These are phyloP conservation scores for Temnopleurus reevesii DNA, from an alignment of 53 echinoderm and acorn worm species.

Conservation along the genomic window DNA sequence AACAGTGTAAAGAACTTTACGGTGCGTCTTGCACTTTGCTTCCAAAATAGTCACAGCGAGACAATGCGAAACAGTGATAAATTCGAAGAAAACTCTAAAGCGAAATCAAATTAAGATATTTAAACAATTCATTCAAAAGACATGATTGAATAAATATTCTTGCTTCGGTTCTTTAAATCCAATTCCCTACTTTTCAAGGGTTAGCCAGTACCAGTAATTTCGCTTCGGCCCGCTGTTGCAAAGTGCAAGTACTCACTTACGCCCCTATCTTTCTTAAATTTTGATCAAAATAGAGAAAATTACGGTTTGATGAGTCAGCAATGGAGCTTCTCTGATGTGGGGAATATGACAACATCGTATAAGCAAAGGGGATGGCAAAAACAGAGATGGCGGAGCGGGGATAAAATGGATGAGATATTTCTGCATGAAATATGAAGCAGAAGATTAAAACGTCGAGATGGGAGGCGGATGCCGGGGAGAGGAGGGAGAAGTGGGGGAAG, in stretches of 20 bases:
- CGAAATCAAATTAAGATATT: conserved; percentile 31
- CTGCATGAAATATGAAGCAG: conserved; percentile 29
- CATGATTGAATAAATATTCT: conserved; percentile 37
- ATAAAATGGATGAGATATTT: conserved; percentile 11
- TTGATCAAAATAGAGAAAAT: conserved; percentile 50
- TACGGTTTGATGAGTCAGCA: conserved; percentile 46
- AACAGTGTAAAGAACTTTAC: background rate
- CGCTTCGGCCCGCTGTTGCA: conserved; percentile 28
- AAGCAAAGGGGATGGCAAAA: background rate
- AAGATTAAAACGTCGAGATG: conserved; percentile 14
- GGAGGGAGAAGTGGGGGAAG: conserved; percentile 4
- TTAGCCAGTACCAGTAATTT: conserved; percentile 17
- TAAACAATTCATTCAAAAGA: conserved; percentile 40
- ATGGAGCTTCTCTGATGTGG: conserved; percentile 23
- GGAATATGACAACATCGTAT: conserved; percentile 7
- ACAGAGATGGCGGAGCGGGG: background rate
- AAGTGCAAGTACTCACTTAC: conserved; percentile 42
- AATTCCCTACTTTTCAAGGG: background rate
- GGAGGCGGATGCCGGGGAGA: background rate
- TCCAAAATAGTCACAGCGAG: background rate
- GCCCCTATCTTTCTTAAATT: conserved; percentile 19
- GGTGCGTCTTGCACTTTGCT: background rate
- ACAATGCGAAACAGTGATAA: conserved; percentile 9
- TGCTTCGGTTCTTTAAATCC: conserved; percentile 28
- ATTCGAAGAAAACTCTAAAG: background rate